phyloP scores from a whole-genome alignment of 2,113 vertebrate species.

The Takifugu bimaculatus region DNA sequence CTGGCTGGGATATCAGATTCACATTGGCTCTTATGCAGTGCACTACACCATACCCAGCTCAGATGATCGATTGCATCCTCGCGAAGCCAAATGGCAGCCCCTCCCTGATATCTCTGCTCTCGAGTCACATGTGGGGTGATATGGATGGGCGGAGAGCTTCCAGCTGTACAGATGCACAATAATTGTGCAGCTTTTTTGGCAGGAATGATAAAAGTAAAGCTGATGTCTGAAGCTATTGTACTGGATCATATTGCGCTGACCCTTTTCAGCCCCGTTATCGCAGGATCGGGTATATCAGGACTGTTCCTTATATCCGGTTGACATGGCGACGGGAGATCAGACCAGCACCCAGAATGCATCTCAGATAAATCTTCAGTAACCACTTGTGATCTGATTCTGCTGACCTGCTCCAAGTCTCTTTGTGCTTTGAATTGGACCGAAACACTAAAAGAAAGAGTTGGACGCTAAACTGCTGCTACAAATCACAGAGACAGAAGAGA shows the following conservation, averaged over 20 bases:
- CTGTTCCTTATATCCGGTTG: constrained; percentile 16
- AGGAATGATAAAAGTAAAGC: constrained; percentile 16
- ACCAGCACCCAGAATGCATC: constrained; percentile 14
- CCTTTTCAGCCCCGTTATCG: constrained; percentile 13
- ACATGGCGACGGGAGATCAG: constrained; percentile 19
- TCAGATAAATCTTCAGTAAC: constrained; percentile 28
- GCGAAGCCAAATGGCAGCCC: constrained; percentile 21
- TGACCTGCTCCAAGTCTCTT: neutral
- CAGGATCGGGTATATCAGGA: constrained; percentile 34
- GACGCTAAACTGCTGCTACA: neutral
- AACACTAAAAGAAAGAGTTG: constrained; percentile 2
- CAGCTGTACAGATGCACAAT: constrained; percentile 9
- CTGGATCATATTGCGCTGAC: constrained; percentile 9
- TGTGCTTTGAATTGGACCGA: neutral
- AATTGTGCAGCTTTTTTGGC: constrained; percentile 19
- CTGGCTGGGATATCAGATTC: constrained; percentile 36
- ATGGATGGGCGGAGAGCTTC: constrained; percentile 1
- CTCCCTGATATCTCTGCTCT: constrained; percentile 20
- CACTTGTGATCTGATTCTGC: constrained; percentile 14
- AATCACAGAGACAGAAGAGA: neutral
- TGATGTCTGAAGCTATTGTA: constrained; percentile 10
- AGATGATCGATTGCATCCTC: constrained; percentile 31
- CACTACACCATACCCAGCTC: constrained; percentile 32
- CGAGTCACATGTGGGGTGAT: neutral
- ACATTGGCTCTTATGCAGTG: constrained; percentile 25